Evolutionary conservation across 2,888 invertebrate species (phyloP), one percentile per base, ranked within the genome.

Genomic region (Hirtodrosophila cameraria): DNA sequence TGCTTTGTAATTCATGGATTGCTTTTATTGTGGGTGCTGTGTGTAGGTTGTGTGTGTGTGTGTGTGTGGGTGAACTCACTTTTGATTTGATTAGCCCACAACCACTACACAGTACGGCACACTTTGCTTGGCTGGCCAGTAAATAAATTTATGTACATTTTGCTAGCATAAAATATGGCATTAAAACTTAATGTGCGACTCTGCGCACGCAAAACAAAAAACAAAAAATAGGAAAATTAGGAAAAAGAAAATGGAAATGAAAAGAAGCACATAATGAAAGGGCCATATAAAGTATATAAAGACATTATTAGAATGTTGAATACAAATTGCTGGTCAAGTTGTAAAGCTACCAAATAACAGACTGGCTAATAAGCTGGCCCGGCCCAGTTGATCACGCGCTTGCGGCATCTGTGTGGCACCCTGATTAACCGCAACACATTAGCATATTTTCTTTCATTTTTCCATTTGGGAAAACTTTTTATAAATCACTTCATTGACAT

Each of bases 401-500:
- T 35, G 39, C 27, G 38, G 6, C 31, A 42, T n/a, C 53, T 52
- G 46, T 13, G 30, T 33, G 48, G 48, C 39, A 27, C 41, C 43
- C 59, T 73, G 77, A 75, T 80, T 86, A 82, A 73, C 59, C 41
- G 49, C 25, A 27, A 13, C 50, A 43, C 67, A 82, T 82, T 82
- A 80, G 65, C 81, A 75, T 86, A 73, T 74, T 74, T 76, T 41
- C 33, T n/a, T n/a, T n/a, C n/a, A n/a, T 23, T 23, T 3, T 20
- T 7, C 16, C 20, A 42, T 28, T 31, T 28, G 39, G n/a, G n/a
- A 13, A 18, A 49, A 33, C 30, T 46, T 63, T 63, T 77, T 68
- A 62, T 77, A 82, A 82, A 82, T 82, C 81, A 77, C 66, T 75
- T 86, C 60, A 82, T 82, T 81, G 82, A 81, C 81, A 86, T 83